phyloP scores from a whole-genome alignment of 2,888 invertebrate genomes.

The Ypsolopha scabrella region DNA sequence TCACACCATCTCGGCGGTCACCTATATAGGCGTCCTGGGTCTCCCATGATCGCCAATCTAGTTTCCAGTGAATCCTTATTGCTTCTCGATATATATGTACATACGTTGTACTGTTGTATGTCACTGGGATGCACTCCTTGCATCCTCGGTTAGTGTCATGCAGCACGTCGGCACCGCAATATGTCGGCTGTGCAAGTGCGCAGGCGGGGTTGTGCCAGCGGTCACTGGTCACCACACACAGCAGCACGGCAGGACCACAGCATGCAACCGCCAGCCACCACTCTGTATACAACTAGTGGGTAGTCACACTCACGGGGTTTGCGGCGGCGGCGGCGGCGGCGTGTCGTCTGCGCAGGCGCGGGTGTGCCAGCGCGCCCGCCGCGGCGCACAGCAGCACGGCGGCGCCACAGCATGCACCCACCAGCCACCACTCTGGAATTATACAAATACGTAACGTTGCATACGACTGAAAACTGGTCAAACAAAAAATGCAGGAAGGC shows the following conservation, averaged over 20 bases:
- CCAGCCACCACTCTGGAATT: conserved; percentile 64
- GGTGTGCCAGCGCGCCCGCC: conserved; percentile 61
- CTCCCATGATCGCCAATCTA: conserved; percentile 6
- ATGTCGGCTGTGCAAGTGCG: conserved; percentile 41
- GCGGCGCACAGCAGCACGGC: conserved; percentile 53
- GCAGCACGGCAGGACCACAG: conserved; percentile 51
- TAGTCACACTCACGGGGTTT: conserved; percentile 52
- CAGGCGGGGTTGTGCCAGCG: too few relatives aligned
- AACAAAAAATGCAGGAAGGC: too few relatives aligned
- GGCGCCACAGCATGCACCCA: conserved; percentile 63
- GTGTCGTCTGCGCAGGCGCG: conserved; percentile 52
- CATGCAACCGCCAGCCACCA: conserved; percentile 69
- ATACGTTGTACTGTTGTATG: too few relatives aligned
- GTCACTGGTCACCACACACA: too few relatives aligned
- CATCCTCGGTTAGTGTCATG: too few relatives aligned
- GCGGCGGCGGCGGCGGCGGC: conserved; percentile 33
- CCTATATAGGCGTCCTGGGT: conserved; percentile 9
- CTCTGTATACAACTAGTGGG: conserved; percentile 24
- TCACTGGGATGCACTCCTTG: too few relatives aligned
- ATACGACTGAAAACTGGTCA: too few relatives aligned
- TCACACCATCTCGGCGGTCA: too few relatives aligned
- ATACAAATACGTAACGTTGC: too few relatives aligned
- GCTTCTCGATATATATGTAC: too few relatives aligned
- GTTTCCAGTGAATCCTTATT: too few relatives aligned
- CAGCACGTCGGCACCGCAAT: too few relatives aligned